Conservation (phyloP, 2,113 vertebrate species). For the Verasper variegatus region DNA sequence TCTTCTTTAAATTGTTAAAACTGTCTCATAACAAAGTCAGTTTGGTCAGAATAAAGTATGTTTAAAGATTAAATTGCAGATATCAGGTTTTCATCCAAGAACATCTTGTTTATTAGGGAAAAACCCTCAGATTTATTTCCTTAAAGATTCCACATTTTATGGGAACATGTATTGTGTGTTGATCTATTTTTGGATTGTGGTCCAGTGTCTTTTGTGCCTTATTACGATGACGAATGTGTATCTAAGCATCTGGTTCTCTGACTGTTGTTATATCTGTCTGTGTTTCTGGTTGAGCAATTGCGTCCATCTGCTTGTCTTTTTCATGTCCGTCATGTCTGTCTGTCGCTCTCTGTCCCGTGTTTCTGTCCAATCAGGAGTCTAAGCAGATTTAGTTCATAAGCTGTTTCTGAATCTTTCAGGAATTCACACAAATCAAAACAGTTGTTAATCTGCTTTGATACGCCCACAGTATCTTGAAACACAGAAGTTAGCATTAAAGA, state of each 20-base stretch:
- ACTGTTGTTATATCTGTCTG: slow-evolving; percentile 18
- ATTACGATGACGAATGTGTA: slow-evolving; percentile 42
- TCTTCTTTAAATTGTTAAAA: not conserved
- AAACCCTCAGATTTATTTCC: not conserved
- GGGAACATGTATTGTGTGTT: slow-evolving; percentile 5
- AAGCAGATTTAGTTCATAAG: slow-evolving; percentile 13
- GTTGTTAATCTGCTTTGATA: slow-evolving; percentile 3
- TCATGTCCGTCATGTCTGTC: slow-evolving; percentile 24
- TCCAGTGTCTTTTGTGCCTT: slow-evolving; percentile 69
- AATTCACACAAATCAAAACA: slow-evolving; percentile 1
- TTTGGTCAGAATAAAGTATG: not conserved
- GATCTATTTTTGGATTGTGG: slow-evolving; percentile 30
- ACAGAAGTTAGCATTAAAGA: not conserved
- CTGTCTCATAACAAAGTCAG: not conserved
- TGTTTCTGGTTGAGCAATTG: slow-evolving; percentile 22
- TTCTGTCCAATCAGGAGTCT: not conserved
- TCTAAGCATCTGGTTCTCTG: slow-evolving; percentile 11
- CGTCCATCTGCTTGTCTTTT: slow-evolving; percentile 15
- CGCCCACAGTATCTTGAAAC: not conserved
- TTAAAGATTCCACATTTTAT: slow-evolving; percentile 12
- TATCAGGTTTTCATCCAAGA: slow-evolving; percentile 24
- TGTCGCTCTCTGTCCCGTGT: slow-evolving; percentile 1
- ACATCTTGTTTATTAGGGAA: not conserved
- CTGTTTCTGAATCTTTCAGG: slow-evolving; percentile 10
- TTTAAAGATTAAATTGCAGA: not conserved